Percentiles rank a stretch among this genome's conserved stretches.
Conservation (phyloP, 2,113 vertebrate species). For the Thalassarche chlororhynchos region DNA sequence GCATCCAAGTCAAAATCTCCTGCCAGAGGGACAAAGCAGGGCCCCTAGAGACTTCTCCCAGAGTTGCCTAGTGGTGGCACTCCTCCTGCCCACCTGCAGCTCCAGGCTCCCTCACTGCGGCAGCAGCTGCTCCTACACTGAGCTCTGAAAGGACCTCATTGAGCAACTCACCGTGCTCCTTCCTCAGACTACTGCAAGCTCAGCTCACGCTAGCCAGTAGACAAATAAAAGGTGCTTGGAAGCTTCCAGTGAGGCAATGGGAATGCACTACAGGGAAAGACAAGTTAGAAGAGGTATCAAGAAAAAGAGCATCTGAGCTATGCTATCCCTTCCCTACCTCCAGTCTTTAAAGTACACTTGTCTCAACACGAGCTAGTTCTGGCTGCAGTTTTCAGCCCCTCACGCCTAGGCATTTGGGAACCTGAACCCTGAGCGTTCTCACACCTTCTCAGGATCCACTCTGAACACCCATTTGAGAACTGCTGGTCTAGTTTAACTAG, state of each 20-base stretch:
- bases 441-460: neutral
- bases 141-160: neutral
- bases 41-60: neutral
- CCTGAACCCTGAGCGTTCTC: neutral
- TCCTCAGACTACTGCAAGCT: neutral
- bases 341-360: neutral
- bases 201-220: neutral
- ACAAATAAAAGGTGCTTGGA: slow-evolving; percentile 11
- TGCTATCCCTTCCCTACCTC: neutral
- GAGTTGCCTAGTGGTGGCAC: fast-evolving
- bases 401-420: neutral
- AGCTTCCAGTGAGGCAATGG: neutral
- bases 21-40: neutral
- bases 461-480: slow-evolving; percentile 27
- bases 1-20: neutral
- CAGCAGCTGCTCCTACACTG: neutral
- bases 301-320: neutral
- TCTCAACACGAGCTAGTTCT: neutral
- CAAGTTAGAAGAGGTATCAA: slow-evolving; percentile 1
- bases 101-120: neutral
- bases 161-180: neutral
- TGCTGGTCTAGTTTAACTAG: slow-evolving; percentile 60
- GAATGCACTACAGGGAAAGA: neutral
- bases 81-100: neutral
- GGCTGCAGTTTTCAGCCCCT: neutral